A percentile compares a stretch with the other conserved stretches of the same genome.
These are phyloP conservation scores for Hoplias malabaricus DNA, from an alignment of 2,113 vertebrate genomes.

Conservation along the genomic window DNA sequence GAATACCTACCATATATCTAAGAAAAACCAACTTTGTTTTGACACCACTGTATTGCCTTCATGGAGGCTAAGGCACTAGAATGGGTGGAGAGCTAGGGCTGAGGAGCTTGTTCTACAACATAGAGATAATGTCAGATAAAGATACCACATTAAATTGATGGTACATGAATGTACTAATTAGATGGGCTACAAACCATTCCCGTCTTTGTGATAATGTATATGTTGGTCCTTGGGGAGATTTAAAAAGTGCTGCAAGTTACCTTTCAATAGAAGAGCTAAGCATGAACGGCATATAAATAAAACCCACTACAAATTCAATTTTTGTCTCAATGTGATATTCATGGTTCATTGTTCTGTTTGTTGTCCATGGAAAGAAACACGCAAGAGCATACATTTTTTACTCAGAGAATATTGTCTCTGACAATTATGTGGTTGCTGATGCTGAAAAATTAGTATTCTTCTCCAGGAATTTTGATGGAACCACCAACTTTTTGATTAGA, in stretches of 20 bases:
- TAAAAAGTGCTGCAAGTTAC: not conserved
- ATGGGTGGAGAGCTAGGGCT: slow-evolving; percentile 17
- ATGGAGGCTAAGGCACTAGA: slow-evolving; percentile 60
- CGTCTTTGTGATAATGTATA: too few species aligned
- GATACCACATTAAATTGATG: slow-evolving; percentile 4
- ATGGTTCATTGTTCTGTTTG: not conserved
- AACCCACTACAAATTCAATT: not conserved
- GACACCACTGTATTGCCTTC: slow-evolving; percentile 19
- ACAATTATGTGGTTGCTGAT: not conserved
- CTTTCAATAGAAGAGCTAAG: not conserved
- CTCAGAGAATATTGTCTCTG: not conserved
- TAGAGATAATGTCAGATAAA: not conserved
- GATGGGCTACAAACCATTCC: too few species aligned
- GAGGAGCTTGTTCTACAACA: not conserved
- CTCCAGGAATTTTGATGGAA: not conserved
- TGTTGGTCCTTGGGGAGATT: not conserved
- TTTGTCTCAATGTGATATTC: not conserved
- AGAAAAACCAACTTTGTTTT: not conserved
- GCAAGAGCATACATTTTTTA: not conserved
- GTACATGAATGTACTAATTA: too few species aligned
- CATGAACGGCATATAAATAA: too few species aligned
- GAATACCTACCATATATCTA: slow-evolving; percentile 7
- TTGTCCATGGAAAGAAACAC: not conserved
- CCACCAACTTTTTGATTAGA: too few species aligned
- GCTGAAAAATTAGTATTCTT: not conserved